Conservation (phyloP, 2,797 vertebrate genomes). For the Esox masquinongy region DNA sequence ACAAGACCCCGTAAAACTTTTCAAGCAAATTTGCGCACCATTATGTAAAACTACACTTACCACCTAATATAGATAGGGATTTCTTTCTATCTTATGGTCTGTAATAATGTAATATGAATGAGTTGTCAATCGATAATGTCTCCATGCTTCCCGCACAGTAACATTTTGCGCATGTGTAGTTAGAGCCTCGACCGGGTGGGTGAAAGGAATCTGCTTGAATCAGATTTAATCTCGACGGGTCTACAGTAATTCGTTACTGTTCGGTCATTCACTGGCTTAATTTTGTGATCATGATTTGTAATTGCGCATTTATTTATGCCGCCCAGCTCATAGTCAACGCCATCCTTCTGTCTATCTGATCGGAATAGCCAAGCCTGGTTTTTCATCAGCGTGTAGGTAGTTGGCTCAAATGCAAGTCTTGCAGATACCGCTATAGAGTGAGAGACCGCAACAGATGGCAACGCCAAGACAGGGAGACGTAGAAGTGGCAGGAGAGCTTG, state of each 20-base stretch:
- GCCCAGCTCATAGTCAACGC: too few relatives aligned
- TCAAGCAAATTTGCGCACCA: neutral
- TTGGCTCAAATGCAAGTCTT: neutral
- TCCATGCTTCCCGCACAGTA: neutral
- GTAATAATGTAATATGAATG: neutral
- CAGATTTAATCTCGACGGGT: neutral
- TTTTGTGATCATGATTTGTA: neutral
- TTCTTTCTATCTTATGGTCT: neutral
- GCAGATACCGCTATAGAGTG: neutral
- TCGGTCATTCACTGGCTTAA: neutral
- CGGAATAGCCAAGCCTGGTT: neutral
- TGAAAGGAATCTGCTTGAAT: too few relatives aligned
- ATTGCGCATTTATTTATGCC: neutral
- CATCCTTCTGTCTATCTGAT: neutral
- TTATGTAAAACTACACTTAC: neutral
- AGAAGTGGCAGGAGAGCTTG: conserved; percentile 10
- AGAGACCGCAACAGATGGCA: conserved; percentile 46
- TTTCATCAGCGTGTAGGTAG: neutral
- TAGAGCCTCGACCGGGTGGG: too few relatives aligned
- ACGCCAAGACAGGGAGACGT: conserved; percentile 9
- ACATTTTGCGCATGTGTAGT: neutral
- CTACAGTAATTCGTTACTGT: neutral
- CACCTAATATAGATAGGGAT: neutral
- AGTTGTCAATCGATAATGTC: neutral
- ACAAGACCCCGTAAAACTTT: neutral